Evolutionary conservation across 2,888 invertebrate genomes (phyloP).

Genomic region (Sesia bembeciformis): DNA sequence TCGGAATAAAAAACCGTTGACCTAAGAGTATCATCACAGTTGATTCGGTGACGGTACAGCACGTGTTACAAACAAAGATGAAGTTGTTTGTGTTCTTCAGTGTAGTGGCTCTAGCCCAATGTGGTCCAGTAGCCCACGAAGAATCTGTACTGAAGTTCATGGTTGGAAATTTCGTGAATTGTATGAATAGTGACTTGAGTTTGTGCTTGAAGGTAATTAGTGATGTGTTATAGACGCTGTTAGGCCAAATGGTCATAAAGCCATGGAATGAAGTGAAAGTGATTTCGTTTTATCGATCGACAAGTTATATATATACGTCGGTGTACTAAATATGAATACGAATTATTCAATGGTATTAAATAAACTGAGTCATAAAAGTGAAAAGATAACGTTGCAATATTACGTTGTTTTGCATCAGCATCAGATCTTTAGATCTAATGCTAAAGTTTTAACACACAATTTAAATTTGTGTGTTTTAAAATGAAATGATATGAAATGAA

Average conservation of each 20-base stretch:
- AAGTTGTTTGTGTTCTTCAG: slow-evolving; percentile 47
- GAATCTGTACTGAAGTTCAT: slow-evolving; percentile 45
- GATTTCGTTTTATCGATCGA: not conserved
- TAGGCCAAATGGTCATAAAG: not conserved
- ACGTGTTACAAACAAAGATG: slow-evolving; percentile 35
- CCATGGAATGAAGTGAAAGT: not conserved
- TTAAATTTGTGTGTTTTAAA: too few relatives aligned
- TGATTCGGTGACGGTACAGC: slow-evolving; percentile 45
- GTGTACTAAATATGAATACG: too few relatives aligned
- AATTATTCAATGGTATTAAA: too few relatives aligned
- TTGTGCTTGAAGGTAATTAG: slow-evolving; percentile 56
- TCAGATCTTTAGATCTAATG: too few relatives aligned
- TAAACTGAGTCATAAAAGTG: too few relatives aligned
- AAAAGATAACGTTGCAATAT: too few relatives aligned
- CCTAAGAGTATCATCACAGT: slow-evolving; percentile 57
- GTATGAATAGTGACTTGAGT: slow-evolving; percentile 56
- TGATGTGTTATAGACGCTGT: not conserved
- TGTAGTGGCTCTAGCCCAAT: slow-evolving; percentile 36
- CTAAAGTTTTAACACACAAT: too few relatives aligned
- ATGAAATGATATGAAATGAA: too few relatives aligned
- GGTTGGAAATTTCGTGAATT: slow-evolving; percentile 48
- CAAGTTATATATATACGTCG: too few relatives aligned
- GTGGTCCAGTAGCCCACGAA: slow-evolving; percentile 44
- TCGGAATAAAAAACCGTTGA: slow-evolving; percentile 65
- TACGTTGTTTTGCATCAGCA: too few relatives aligned